phyloP scores from a whole-genome alignment of 2,113 vertebrate genomes.

The mouse (Mus musculus) region DNA sequence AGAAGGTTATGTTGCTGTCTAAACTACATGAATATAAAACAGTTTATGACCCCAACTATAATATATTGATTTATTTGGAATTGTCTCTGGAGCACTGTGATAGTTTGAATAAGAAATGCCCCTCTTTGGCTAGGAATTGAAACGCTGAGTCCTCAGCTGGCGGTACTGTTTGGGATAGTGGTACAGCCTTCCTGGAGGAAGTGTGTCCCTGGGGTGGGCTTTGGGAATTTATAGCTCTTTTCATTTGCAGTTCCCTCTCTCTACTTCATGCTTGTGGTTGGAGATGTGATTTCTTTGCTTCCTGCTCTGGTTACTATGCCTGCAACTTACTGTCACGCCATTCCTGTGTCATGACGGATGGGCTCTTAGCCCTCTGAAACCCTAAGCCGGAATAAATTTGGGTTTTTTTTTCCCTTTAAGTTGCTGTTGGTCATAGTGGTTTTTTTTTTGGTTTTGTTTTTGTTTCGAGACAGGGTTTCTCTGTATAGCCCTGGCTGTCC shows the following conservation, averaged over 20 bases:
- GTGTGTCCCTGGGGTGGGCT: background rate
- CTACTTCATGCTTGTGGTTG: background rate
- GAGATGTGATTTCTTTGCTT: background rate
- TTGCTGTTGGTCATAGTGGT: background rate
- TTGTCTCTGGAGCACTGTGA: background rate
- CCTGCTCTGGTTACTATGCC: background rate
- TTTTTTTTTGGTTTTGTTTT: background rate
- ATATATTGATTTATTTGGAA: background rate
- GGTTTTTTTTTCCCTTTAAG: background rate
- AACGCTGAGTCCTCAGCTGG: background rate
- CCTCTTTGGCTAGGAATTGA: background rate
- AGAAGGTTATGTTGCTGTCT: slow-evolving; percentile 26
- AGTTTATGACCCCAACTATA: slow-evolving; percentile 34
- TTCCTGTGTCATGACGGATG: background rate
- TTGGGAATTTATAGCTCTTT: background rate
- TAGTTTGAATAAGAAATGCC: background rate
- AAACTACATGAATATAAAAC: slow-evolving; percentile 3
- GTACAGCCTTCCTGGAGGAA: background rate
- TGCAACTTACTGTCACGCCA: background rate
- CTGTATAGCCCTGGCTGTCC: too few species aligned
- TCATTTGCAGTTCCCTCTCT: background rate
- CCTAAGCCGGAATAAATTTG: background rate
- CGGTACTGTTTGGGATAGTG: background rate
- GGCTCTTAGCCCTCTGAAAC: background rate
- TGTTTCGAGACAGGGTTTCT: too few species aligned